These are phyloP conservation scores for Cisticola juncidis DNA, from an alignment of 2,113 vertebrate species.

Conservation along the genomic window DNA sequence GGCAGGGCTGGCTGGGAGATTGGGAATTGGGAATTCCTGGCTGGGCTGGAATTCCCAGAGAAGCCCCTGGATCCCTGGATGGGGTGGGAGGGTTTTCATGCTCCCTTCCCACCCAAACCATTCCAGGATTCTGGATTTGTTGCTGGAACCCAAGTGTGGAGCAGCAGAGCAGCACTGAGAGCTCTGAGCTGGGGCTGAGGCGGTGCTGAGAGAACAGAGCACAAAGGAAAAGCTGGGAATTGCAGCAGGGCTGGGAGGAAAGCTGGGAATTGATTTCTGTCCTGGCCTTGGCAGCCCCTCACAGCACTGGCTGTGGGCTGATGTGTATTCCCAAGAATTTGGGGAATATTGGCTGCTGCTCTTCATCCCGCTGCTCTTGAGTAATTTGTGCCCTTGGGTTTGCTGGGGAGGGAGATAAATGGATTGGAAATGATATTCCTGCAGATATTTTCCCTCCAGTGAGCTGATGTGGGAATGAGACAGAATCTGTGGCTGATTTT, in stretches of 20 bases:
- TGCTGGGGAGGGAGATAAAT: not conserved
- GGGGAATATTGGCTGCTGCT: not conserved
- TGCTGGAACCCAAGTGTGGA: rapidly evolving
- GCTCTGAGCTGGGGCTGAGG: not conserved
- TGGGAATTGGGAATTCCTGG: not conserved
- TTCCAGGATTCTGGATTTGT: rapidly evolving
- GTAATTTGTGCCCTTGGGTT: not conserved
- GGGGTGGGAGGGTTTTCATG: rapidly evolving
- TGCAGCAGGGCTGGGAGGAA: not conserved
- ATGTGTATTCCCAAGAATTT: not conserved
- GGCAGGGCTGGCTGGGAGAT: not conserved
- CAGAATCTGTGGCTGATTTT: not conserved
- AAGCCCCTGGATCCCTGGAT: not conserved
- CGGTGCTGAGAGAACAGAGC: not conserved
- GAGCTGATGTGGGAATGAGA: not conserved
- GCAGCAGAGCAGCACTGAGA: rapidly evolving
- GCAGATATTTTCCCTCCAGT: not conserved
- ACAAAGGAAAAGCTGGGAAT: not conserved
- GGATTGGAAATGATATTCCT: not conserved
- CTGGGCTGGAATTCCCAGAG: not conserved
- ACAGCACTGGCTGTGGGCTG: not conserved
- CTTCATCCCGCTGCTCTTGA: not conserved
- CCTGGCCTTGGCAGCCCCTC: not conserved
- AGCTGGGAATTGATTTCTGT: not conserved
- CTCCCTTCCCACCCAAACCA: not conserved